Percentiles rank a stretch among this genome's conserved stretches.
phyloP scores from a whole-genome alignment of 2,888 invertebrate genomes.

The Papilio elwesi region DNA sequence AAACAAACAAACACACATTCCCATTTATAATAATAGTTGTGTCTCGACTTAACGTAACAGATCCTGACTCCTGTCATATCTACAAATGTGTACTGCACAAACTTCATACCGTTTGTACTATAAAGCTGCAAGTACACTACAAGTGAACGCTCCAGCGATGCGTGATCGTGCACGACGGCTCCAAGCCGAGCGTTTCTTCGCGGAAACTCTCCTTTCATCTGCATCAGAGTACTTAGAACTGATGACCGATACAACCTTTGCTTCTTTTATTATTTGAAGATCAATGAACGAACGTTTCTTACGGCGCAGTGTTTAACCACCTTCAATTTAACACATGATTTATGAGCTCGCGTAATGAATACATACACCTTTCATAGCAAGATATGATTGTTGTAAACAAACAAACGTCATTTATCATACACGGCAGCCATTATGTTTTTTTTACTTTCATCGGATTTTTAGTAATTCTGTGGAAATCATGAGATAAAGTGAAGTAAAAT shows the following conservation, averaged over 20 bases:
- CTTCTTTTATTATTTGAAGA: slow-evolving; percentile 27
- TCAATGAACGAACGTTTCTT: slow-evolving; percentile 26
- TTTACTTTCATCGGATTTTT: too few species aligned
- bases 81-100: slow-evolving; percentile 3
- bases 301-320: slow-evolving; percentile 17
- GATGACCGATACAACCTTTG: slow-evolving; percentile 48
- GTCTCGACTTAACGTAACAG: background rate
- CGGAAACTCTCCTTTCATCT: slow-evolving; percentile 63
- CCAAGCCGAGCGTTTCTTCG: slow-evolving; percentile 56
- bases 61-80: background rate
- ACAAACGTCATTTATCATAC: too few species aligned
- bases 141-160: slow-evolving; percentile 50
- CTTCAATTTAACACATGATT: slow-evolving; percentile 23
- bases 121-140: slow-evolving; percentile 49
- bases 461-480: too few species aligned
- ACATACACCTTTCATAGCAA: too few species aligned
- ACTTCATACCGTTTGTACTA: slow-evolving; percentile 33
- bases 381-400: too few species aligned
- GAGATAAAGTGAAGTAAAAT: too few species aligned
- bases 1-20: background rate
- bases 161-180: slow-evolving; percentile 51
- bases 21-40: background rate
- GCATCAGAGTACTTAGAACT: slow-evolving; percentile 46
- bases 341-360: background rate
- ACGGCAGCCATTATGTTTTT: too few species aligned